Percentiles rank a stretch among this genome's conserved stretches.
Evolutionary conservation across 30 jellyfish, hydroid and myxozoan genomes (phyloP).

Genomic region (Cassiopea xamachana): DNA sequence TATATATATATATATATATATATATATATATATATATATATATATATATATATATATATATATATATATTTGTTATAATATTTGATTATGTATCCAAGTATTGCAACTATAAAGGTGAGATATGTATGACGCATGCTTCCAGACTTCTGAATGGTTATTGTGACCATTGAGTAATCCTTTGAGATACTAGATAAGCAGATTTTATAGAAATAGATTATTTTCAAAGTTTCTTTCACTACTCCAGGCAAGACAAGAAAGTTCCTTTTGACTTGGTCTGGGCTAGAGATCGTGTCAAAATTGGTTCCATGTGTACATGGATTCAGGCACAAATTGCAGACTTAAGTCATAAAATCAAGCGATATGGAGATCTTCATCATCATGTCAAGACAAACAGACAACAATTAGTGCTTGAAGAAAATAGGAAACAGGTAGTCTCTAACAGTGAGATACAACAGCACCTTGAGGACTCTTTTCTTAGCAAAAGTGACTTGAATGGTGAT

Average conservation of each 20-base stretch:
- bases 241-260: constrained; percentile 19
- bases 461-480: constrained; percentile 33
- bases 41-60: too few species aligned
- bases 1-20: too few species aligned
- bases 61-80: too few species aligned
- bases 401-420: constrained; percentile 39
- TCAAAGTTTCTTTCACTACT: neutral
- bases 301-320: constrained; percentile 85
- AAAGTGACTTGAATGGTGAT: constrained; percentile 54
- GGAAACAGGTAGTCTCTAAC: neutral
- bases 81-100: too few species aligned
- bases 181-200: too few species aligned
- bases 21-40: too few species aligned
- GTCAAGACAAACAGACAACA: constrained; percentile 47
- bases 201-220: too few species aligned
- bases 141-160: too few species aligned
- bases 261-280: constrained; percentile 57
- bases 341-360: constrained; percentile 68
- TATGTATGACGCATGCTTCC: too few species aligned
- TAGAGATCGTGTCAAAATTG: constrained; percentile 70
- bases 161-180: too few species aligned
- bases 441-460: constrained; percentile 10
- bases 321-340: constrained; percentile 90
- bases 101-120: too few species aligned
- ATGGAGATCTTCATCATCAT: constrained; percentile 74